phyloP scores from a whole-genome alignment of 2,113 vertebrate genomes.

The Asarcornis scutulata region DNA sequence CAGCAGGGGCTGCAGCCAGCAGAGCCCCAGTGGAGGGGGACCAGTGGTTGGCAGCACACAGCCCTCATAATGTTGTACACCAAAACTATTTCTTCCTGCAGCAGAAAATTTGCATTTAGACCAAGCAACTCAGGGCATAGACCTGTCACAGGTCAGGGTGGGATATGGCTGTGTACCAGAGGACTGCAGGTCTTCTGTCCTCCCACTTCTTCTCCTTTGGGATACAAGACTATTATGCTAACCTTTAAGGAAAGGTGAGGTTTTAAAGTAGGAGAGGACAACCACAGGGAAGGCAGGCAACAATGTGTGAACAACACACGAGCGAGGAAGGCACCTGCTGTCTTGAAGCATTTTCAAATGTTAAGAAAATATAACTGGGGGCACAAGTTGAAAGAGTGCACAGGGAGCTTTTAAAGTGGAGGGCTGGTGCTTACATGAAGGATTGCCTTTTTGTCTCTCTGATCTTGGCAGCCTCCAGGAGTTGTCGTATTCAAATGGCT shows the following conservation, averaged over 20 bases:
- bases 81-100: background rate
- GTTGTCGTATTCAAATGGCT: background rate
- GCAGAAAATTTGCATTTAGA: background rate
- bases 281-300: background rate
- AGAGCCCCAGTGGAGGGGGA: background rate
- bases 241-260: background rate
- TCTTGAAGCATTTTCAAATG: background rate
- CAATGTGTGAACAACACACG: rapidly evolving
- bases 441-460: background rate
- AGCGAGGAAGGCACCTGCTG: background rate
- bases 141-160: background rate
- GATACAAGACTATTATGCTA: background rate
- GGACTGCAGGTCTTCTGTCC: background rate
- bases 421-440: background rate
- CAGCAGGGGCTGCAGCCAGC: background rate
- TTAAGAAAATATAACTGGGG: background rate
- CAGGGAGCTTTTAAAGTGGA: background rate
- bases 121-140: background rate
- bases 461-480: background rate
- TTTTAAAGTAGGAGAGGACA: background rate
- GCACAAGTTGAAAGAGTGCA: background rate
- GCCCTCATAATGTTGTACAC: background rate
- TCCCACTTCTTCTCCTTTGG: background rate
- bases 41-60: background rate
- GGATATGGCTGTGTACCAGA: background rate